Evolutionary conservation across 2,113 vertebrate species (phyloP).

Genomic region (Mirounga angustirostris): DNA sequence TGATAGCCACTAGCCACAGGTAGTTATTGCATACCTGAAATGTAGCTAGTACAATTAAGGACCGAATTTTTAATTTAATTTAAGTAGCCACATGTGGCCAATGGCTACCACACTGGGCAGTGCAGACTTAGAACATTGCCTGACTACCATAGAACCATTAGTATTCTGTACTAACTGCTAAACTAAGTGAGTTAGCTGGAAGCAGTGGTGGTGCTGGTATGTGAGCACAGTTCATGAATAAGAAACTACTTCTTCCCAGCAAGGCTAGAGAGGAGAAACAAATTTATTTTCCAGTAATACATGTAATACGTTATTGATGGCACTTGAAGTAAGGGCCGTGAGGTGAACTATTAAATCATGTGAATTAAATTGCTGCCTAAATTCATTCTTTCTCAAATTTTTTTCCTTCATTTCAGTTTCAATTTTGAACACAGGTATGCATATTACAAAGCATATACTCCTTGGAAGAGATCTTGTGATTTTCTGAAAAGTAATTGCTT

Average conservation of each 20-base stretch:
- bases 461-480: neutral
- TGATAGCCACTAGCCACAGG: neutral
- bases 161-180: neutral
- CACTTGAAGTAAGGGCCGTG: neutral
- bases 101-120: neutral
- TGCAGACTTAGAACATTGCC: neutral
- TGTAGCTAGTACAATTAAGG: neutral
- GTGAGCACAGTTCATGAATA: neutral
- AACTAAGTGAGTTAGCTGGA: neutral
- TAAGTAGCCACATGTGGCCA: neutral
- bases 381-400: slow-evolving; percentile 5
- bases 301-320: neutral
- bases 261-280: neutral
- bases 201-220: fast-evolving
- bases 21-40: neutral
- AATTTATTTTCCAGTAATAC: neutral
- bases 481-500: neutral
- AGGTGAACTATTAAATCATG: neutral
- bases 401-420: slow-evolving; percentile 24
- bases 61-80: neutral
- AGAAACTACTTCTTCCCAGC: neutral
- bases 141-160: neutral
- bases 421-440: neutral
- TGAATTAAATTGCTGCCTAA: neutral
- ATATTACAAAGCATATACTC: neutral